Evolutionary conservation across 2,113 vertebrate species (phyloP).

Genomic region (Benitochromis conjunctus): DNA sequence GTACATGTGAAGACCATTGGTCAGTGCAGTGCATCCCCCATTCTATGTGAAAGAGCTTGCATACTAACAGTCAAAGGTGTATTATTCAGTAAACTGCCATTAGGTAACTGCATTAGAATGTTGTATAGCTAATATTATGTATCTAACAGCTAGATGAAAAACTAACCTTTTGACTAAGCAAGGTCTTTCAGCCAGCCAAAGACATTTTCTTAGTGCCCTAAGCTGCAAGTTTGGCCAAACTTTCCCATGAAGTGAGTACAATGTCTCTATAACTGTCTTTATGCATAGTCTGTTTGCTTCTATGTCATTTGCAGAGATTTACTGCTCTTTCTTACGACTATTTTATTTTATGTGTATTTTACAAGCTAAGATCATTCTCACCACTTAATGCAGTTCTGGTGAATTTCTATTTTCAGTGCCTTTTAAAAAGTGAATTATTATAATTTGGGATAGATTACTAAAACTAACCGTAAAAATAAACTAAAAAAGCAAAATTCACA

Average conservation of each 20-base stretch:
- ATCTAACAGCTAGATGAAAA: background rate
- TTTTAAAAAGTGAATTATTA: background rate
- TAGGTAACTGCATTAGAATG: background rate
- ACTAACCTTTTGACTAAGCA: background rate
- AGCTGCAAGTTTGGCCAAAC: background rate
- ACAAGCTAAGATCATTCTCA: background rate
- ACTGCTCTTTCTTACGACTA: background rate
- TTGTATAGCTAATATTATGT: background rate
- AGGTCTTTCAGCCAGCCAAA: background rate
- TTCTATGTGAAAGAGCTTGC: too few relatives aligned
- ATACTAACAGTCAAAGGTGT: background rate
- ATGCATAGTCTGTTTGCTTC: background rate
- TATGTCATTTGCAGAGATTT: background rate
- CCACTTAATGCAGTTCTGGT: background rate
- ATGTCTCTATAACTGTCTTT: background rate
- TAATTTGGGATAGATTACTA: background rate
- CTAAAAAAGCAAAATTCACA: background rate
- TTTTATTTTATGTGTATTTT: too few relatives aligned
- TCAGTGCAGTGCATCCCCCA: too few relatives aligned
- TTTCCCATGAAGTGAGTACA: background rate
- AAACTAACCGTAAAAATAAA: background rate
- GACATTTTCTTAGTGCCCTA: background rate
- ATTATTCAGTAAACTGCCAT: background rate
- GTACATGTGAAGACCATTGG: too few relatives aligned
- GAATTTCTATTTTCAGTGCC: background rate